Evolutionary conservation across 2,797 vertebrate species (phyloP).

Genomic region (Nyctalus aviator): DNA sequence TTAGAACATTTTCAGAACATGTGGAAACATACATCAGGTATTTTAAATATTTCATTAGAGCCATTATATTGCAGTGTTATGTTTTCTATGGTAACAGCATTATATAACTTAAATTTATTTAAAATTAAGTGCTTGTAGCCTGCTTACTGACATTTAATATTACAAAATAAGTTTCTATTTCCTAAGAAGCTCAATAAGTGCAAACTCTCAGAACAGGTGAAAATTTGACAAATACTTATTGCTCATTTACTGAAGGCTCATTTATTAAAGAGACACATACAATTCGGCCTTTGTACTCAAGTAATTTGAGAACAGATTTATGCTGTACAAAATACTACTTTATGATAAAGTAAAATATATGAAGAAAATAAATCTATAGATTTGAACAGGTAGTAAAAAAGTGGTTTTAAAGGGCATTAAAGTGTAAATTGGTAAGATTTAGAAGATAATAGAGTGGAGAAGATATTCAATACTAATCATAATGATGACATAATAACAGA

Average conservation of each 20-base stretch:
- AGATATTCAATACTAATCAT: neutral
- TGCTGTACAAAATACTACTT: neutral
- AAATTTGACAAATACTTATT: slow-evolving; percentile 32
- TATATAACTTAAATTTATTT: slow-evolving; percentile 53
- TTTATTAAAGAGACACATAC: neutral
- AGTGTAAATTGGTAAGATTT: neutral
- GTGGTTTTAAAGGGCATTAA: slow-evolving; percentile 13
- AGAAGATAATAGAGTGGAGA: neutral
- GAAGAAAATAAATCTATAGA: slow-evolving; percentile 12
- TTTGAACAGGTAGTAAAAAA: neutral
- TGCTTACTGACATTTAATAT: neutral
- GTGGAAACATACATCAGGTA: neutral
- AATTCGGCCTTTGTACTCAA: slow-evolving; percentile 23
- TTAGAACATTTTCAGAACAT: slow-evolving; percentile 45
- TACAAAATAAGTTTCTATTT: neutral
- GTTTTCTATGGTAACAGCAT: neutral
- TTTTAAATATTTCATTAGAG: slow-evolving; percentile 37
- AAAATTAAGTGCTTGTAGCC: slow-evolving; percentile 9
- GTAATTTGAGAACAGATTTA: neutral
- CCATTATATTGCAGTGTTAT: neutral
- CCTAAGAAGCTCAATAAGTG: neutral
- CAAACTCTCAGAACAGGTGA: neutral
- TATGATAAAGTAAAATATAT: neutral
- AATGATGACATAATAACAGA: neutral
- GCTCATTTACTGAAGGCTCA: neutral